Percentiles rank a stretch among this genome's conserved stretches.
Conservation (phyloP, 2,797 vertebrate species). For the Clarias laeviceps region DNA sequence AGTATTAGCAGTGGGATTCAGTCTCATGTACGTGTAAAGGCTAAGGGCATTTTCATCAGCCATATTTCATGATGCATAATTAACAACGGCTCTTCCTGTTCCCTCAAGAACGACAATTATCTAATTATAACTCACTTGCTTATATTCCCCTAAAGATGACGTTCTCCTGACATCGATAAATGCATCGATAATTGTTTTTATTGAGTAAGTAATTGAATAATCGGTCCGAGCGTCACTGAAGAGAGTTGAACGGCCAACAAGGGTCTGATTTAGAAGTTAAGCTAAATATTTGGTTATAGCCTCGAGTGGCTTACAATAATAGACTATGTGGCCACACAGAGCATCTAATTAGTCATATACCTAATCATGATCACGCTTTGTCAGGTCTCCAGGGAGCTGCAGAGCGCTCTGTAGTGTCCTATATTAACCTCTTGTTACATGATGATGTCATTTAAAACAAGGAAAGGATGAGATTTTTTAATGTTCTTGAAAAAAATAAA, state of each 20-base stretch:
- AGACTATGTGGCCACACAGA: slow-evolving; percentile 32
- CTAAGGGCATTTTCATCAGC: slow-evolving; percentile 19
- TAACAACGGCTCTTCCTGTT: slow-evolving; percentile 44
- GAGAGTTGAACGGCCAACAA: slow-evolving; percentile 40
- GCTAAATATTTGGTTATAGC: slow-evolving; percentile 38
- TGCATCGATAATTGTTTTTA: slow-evolving; percentile 56
- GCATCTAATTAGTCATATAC: slow-evolving; percentile 30
- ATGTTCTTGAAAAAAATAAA: background rate
- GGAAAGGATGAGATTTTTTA: background rate
- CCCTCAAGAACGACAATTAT: slow-evolving; percentile 42
- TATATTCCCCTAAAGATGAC: slow-evolving; percentile 45
- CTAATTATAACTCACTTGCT: slow-evolving; percentile 49
- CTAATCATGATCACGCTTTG: background rate
- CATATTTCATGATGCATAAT: slow-evolving; percentile 47
- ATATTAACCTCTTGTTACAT: background rate
- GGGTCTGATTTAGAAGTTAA: slow-evolving; percentile 27
- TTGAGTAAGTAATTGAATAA: slow-evolving; percentile 57
- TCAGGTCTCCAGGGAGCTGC: background rate
- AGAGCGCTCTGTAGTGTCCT: background rate
- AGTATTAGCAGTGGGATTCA: background rate
- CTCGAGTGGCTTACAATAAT: slow-evolving; percentile 47
- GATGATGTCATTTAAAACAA: slow-evolving; percentile 3
- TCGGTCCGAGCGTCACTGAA: slow-evolving; percentile 43
- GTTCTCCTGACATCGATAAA: slow-evolving; percentile 52
- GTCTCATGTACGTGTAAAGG: slow-evolving; percentile 1